These are phyloP conservation scores for Pseudococcus jackbeardsleyi DNA, from an alignment of 2,888 invertebrate genomes.

Conservation along the genomic window DNA sequence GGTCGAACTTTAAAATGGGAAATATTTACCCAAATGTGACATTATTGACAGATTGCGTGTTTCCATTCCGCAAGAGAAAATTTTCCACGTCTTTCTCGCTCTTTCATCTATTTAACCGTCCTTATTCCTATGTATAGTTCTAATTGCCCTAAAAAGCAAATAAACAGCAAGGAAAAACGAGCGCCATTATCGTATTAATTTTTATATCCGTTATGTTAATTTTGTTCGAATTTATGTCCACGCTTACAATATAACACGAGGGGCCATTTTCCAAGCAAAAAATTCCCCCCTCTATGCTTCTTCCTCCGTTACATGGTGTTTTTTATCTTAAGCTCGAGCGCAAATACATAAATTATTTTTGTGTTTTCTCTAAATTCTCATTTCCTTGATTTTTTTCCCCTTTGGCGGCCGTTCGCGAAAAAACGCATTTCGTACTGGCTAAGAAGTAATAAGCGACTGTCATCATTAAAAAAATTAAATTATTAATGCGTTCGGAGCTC, in stretches of 20 bases:
- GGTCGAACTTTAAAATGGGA: not conserved
- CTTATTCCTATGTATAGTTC: not conserved
- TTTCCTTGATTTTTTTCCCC: not conserved
- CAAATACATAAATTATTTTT: not conserved
- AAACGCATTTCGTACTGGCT: not conserved
- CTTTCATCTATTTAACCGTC: not conserved
- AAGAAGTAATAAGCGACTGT: slow-evolving; percentile 20
- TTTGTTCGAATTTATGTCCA: not conserved
- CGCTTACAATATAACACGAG: not conserved
- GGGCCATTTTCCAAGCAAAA: not conserved
- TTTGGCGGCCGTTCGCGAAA: not conserved
- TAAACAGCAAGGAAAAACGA: not conserved
- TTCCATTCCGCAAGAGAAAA: not conserved
- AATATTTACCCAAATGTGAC: slow-evolving; percentile 10
- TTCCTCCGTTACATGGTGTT: slow-evolving; percentile 13
- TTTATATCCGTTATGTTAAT: slow-evolving; percentile 22
- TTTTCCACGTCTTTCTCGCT: not conserved
- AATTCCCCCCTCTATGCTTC: not conserved
- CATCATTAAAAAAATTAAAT: slow-evolving; percentile 33
- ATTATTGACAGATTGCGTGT: slow-evolving; percentile 10
- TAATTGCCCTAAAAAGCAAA: not conserved
- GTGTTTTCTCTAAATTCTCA: slow-evolving; percentile 16
- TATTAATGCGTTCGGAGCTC: not conserved
- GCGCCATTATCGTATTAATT: slow-evolving; percentile 25
- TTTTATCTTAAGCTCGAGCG: not conserved